A percentile compares a stretch with the other conserved stretches of the same genome.
These are phyloP conservation scores for Lissonota sp. DNA, from an alignment of 2,888 invertebrate genomes.

Conservation along the genomic window DNA sequence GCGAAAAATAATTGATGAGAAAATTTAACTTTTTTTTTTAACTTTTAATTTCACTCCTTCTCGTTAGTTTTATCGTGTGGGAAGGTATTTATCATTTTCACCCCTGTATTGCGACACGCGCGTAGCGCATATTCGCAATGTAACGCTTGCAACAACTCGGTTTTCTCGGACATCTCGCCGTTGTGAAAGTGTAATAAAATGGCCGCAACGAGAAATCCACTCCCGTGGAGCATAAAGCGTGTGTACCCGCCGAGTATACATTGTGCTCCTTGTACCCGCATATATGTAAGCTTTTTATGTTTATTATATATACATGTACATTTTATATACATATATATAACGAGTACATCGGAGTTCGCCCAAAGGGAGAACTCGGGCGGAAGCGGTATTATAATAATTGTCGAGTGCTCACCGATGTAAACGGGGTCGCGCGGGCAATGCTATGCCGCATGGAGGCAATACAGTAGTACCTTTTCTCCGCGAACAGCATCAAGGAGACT, in stretches of 20 bases:
- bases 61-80: neutral
- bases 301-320: constrained; percentile 1
- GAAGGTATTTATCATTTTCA: constrained; percentile 12
- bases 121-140: too few species aligned
- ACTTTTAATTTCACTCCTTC: neutral
- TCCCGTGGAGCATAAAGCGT: constrained; percentile 29
- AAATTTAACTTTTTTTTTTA: too few species aligned
- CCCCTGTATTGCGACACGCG: neutral
- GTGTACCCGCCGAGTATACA: constrained; percentile 1
- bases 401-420: constrained; percentile 68
- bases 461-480: constrained; percentile 33
- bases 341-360: constrained; percentile 39
- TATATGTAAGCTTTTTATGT: neutral
- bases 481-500: constrained; percentile 22
- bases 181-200: constrained; percentile 60
- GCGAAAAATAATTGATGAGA: too few species aligned
- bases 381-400: constrained; percentile 70
- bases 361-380: constrained; percentile 66
- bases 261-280: constrained; percentile 17
- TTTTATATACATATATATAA: neutral
- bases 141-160: neutral
- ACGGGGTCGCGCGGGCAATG: constrained; percentile 56
- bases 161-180: constrained; percentile 47
- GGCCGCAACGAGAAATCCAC: constrained; percentile 56
- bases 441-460: constrained; percentile 45